These are phyloP conservation scores for Caenorhabditis sulstoni DNA, from an alignment of 2,888 invertebrate species.

Conservation along the genomic window DNA sequence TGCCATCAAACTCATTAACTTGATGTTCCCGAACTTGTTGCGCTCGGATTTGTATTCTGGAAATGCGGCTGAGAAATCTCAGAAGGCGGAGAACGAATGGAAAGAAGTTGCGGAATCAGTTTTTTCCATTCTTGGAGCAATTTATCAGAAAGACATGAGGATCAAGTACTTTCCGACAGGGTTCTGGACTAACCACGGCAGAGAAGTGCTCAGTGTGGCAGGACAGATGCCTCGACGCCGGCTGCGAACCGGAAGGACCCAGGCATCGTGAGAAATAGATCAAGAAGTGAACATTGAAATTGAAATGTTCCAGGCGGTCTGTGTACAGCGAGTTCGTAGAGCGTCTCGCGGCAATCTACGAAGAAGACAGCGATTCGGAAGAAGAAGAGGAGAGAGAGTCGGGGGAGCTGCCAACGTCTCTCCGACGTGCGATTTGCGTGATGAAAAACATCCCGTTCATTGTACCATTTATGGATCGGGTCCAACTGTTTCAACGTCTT, in stretches of 20 bases:
- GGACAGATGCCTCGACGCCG: background rate
- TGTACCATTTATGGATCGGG: conserved; percentile 92
- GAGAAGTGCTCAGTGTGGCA: conserved; percentile 51
- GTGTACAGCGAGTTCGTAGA: conserved; percentile 36
- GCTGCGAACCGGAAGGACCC: too few species aligned
- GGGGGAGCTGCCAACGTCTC: conserved; percentile 12
- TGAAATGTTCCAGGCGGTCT: conserved; percentile 24
- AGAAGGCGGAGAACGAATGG: conserved; percentile 30
- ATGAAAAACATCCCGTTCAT: conserved; percentile 95
- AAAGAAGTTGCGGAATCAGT: conserved; percentile 79
- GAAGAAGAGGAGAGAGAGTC: conserved; percentile 15
- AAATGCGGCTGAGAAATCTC: background rate
- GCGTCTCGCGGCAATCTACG: conserved; percentile 37
- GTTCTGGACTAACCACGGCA: conserved; percentile 84
- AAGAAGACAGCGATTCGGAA: conserved; percentile 29
- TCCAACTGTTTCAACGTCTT: conserved; percentile 49
- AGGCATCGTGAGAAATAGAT: too few species aligned
- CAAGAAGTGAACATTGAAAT: background rate
- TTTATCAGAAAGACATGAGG: conserved; percentile 91
- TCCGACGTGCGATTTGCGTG: conserved; percentile 84
- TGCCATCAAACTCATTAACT: conserved; percentile 89
- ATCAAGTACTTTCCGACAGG: conserved; percentile 87
- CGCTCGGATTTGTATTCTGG: too few species aligned
- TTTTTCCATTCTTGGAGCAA: conserved; percentile 87
- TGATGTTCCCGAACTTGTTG: conserved; percentile 83